A percentile compares a stretch with the other conserved stretches of the same genome.
Conservation (phyloP, 2,113 vertebrate species). For the Chionodraco myersi region DNA sequence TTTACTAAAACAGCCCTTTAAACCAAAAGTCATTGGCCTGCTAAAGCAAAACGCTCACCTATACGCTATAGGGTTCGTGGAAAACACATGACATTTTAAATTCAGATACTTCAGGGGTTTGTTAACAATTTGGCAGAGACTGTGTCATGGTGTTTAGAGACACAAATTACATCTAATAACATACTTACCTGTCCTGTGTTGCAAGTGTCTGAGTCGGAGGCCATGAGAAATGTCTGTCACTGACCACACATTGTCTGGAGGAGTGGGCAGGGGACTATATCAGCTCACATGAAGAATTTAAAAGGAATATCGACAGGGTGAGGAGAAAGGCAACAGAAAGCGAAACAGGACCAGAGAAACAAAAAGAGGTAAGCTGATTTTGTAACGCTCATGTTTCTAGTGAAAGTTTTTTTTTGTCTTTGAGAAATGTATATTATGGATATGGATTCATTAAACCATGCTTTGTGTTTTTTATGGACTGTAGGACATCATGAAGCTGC, state of each 20-base stretch:
- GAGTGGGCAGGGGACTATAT: slow-evolving; percentile 37
- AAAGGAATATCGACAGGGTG: slow-evolving; percentile 53
- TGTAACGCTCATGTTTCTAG: neutral
- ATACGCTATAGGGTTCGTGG: neutral
- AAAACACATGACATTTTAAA: slow-evolving; percentile 12
- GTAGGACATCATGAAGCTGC: slow-evolving; percentile 71
- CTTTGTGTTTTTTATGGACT: slow-evolving; percentile 13
- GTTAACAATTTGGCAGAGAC: slow-evolving; percentile 35
- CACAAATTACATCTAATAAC: slow-evolving; percentile 75
- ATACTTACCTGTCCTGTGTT: slow-evolving; percentile 53
- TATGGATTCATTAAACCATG: neutral
- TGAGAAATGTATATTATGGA: neutral
- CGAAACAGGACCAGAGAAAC: slow-evolving; percentile 40
- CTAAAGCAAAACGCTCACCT: neutral
- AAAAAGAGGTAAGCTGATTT: slow-evolving; percentile 28
- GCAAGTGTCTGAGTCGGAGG: slow-evolving; percentile 69
- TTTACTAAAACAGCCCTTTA: neutral
- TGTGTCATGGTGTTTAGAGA: slow-evolving; percentile 62
- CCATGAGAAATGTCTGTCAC: slow-evolving; percentile 72
- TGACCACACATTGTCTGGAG: slow-evolving; percentile 70
- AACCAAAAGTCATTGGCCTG: neutral
- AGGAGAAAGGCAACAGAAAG: slow-evolving; percentile 34
- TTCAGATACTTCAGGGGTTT: slow-evolving; percentile 9
- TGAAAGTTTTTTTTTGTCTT: neutral
- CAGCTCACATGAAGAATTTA: slow-evolving; percentile 56